Evolutionary conservation across 2,113 vertebrate genomes (phyloP).

Genomic region (Lonchura striata): DNA sequence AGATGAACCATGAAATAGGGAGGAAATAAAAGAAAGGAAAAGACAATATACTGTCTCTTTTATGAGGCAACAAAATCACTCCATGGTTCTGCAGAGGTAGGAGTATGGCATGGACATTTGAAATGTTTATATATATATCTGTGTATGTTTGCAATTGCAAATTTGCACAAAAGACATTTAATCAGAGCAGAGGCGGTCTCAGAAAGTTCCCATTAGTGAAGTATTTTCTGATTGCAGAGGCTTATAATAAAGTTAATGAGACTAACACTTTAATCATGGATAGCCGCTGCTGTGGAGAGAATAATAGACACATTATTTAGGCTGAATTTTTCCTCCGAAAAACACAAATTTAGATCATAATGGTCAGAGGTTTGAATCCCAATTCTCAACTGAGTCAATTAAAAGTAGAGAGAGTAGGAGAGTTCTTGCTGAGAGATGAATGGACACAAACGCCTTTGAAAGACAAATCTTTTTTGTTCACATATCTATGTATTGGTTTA

Average conservation of each 20-base stretch:
- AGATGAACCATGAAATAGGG: background rate
- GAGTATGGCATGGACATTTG: background rate
- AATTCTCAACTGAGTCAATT: constrained; percentile 56
- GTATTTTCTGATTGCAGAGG: background rate
- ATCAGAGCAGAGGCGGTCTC: background rate
- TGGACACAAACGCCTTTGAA: constrained; percentile 18
- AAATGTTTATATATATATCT: background rate
- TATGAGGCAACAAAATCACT: background rate
- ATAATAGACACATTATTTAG: constrained; percentile 5
- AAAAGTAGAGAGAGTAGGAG: constrained; percentile 29
- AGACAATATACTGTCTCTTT: background rate
- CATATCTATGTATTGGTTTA: constrained; percentile 42
- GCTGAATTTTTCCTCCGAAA: constrained; percentile 26
- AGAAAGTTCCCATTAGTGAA: background rate
- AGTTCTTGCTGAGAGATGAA: constrained; percentile 33
- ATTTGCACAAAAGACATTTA: background rate
- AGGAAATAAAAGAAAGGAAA: background rate
- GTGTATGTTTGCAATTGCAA: background rate
- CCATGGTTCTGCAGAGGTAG: background rate
- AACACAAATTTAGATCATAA: constrained; percentile 19
- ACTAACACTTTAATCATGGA: constrained; percentile 35
- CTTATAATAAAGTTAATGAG: constrained; percentile 34
- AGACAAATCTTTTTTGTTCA: constrained; percentile 12
- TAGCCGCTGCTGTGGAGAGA: background rate
- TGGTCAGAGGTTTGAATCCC: constrained; percentile 15